A percentile compares a stretch with the other conserved stretches of the same genome.
These are phyloP conservation scores for Sthenelais limicola DNA, from an alignment of 2,888 invertebrate genomes.

Conservation along the genomic window DNA sequence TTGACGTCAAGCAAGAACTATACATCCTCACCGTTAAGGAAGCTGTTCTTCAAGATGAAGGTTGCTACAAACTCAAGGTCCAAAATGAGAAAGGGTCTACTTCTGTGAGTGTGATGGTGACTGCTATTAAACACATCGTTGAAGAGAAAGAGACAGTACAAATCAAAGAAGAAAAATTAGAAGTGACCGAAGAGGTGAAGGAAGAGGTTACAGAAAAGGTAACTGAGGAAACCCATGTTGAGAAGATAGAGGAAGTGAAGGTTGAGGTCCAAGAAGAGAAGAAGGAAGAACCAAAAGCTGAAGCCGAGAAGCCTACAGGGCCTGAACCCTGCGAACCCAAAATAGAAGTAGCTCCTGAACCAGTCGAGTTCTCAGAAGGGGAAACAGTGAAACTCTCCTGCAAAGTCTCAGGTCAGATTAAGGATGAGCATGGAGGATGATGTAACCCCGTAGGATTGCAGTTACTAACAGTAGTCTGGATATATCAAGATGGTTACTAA, in stretches of 20 bases:
- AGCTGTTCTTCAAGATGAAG: conserved; percentile 93
- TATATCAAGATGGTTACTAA: too few species aligned
- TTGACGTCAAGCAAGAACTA: conserved; percentile 22
- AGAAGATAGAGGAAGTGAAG: background rate
- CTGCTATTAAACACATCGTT: too few species aligned
- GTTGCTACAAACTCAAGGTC: conserved; percentile 94
- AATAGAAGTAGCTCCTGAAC: conserved; percentile 24
- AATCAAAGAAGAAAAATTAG: background rate
- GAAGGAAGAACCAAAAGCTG: conserved; percentile 7
- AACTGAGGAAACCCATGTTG: conserved; percentile 1
- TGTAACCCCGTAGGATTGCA: too few species aligned
- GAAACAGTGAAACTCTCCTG: conserved; percentile 10
- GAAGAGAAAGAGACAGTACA: background rate
- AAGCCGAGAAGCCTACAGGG: background rate
- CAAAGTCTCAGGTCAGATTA: conserved; percentile 30
- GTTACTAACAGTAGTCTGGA: too few species aligned
- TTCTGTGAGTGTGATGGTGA: conserved; percentile 84
- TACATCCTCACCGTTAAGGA: conserved; percentile 90
- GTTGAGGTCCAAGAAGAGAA: conserved; percentile 6
- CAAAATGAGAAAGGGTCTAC: conserved; percentile 98
- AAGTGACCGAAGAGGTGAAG: conserved; percentile 6
- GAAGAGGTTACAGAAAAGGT: conserved; percentile 4
- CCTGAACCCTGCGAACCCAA: conserved; percentile 1
- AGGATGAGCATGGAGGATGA: too few species aligned
- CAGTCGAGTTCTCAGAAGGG: conserved; percentile 3